These are phyloP conservation scores for Achlya flavicornis DNA, from an alignment of 2,888 invertebrate species.

Conservation along the genomic window DNA sequence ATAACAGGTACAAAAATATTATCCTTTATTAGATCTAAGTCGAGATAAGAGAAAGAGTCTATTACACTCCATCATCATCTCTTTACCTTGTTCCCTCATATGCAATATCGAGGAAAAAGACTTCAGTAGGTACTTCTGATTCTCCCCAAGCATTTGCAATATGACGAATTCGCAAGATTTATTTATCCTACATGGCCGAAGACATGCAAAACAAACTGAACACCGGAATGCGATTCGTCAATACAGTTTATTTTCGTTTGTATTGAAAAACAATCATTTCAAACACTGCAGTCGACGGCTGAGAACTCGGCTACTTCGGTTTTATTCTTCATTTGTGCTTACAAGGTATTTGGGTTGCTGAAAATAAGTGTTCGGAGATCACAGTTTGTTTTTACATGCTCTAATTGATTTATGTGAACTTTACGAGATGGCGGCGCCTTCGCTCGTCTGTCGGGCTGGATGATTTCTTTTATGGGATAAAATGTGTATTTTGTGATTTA, in stretches of 20 bases:
- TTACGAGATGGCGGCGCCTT: conserved; percentile 12
- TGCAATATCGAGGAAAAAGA: too few species aligned
- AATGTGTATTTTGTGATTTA: conserved; percentile 1
- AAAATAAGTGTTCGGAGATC: conserved; percentile 27
- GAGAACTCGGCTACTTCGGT: neutral
- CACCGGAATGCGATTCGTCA: conserved; percentile 24
- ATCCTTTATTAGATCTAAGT: too few species aligned
- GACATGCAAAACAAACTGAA: conserved; percentile 22
- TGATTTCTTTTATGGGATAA: conserved; percentile 4
- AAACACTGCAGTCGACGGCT: conserved; percentile 19
- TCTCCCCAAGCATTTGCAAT: neutral
- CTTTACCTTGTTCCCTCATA: too few species aligned
- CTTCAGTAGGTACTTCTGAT: too few species aligned
- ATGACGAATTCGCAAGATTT: neutral
- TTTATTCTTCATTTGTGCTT: conserved; percentile 5
- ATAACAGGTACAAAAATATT: too few species aligned
- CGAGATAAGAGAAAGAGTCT: too few species aligned
- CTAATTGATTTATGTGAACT: conserved; percentile 35
- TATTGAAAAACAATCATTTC: conserved; percentile 32
- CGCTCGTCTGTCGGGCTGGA: neutral
- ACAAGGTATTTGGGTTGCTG: conserved; percentile 35
- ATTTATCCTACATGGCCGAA: conserved; percentile 5
- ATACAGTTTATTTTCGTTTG: conserved; percentile 27
- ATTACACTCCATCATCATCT: too few species aligned
- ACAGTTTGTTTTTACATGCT: conserved; percentile 25